Evolutionary conservation across 2,113 vertebrate species (phyloP), one percentile per base, ranked within the genome.

Genomic region (Melanerpes aurifrons): DNA sequence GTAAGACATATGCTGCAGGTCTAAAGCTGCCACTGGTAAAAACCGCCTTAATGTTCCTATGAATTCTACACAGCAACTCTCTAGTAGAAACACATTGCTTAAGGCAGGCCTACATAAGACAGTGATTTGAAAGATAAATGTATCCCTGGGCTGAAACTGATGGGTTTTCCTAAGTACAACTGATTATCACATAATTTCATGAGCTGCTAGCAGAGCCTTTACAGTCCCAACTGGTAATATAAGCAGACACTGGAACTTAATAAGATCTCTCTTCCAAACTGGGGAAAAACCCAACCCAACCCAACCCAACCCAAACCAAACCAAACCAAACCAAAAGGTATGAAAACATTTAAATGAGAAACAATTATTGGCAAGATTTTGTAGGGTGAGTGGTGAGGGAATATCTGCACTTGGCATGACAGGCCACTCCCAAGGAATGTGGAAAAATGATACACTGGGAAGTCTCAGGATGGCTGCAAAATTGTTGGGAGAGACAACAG

Each of bases 21-120:
- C 79, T 89, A 72, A 64, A 87, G 53, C 54, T 93, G 71, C 71
- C 59, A 76, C n/a, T 77, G 37, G 57, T 89, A 80, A 87, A 92
- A 92, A 77, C 16, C 92, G 28, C 31, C 68, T 79, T 45, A 90
- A 84, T 75, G 15, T 66, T 89, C 40, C 22, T 28, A 43, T 3
- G 16, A 84, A 76, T 92, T 90, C 71, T 82, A 78, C 75, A 53
- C 47, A 72, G 83, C 71, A 87, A 82, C 24, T 87, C 59, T 24
- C 47, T 56, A 56, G 45, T 62, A 88, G 83, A 78, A 93, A 61
- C 62, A 70, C 28, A 64, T 48, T 68, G 89, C 91, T 94, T 71
- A 67, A 92, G 85, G 91, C 91, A 87, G 43, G 71, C 35, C 54
- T 56, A 20, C 21, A 17, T 16, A 67, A 87, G 75, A 77, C 82